These are phyloP conservation scores for Seriola quinqueradiata DNA, from an alignment of 2,113 vertebrate species.

Conservation along the genomic window DNA sequence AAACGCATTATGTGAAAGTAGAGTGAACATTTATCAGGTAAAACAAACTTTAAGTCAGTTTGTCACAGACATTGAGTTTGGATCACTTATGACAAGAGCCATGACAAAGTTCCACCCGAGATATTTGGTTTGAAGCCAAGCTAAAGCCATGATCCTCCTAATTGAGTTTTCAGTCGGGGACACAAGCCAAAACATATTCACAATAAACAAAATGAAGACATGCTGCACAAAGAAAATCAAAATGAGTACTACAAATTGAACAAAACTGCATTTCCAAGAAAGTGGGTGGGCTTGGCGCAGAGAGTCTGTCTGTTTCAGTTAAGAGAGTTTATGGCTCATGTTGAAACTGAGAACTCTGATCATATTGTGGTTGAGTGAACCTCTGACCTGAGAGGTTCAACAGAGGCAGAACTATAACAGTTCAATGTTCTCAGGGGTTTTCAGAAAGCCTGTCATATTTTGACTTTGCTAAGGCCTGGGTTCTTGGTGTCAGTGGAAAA, in stretches of 20 bases:
- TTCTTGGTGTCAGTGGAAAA: conserved; percentile 2
- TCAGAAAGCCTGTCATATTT: background rate
- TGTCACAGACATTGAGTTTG: background rate
- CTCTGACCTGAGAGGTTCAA: background rate
- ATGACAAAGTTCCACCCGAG: background rate
- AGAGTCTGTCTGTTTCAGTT: too few species aligned
- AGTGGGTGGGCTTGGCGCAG: background rate
- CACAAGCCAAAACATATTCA: background rate
- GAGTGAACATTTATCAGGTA: too few species aligned
- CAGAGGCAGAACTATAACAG: background rate
- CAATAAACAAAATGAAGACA: conserved; percentile 15
- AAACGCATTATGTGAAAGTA: too few species aligned
- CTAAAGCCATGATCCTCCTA: background rate
- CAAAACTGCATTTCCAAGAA: conserved; percentile 10
- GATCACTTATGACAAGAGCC: background rate
- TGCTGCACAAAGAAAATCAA: background rate
- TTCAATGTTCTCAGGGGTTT: background rate
- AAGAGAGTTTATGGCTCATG: background rate
- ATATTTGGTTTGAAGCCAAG: background rate
- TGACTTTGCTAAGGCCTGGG: background rate
- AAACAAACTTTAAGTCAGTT: background rate
- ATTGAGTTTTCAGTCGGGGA: background rate
- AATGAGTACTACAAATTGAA: background rate
- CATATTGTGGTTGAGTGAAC: conserved; percentile 9
- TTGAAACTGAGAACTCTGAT: background rate